These are phyloP conservation scores for Equus quagga DNA, from an alignment of 2,113 vertebrate species.

Conservation along the genomic window DNA sequence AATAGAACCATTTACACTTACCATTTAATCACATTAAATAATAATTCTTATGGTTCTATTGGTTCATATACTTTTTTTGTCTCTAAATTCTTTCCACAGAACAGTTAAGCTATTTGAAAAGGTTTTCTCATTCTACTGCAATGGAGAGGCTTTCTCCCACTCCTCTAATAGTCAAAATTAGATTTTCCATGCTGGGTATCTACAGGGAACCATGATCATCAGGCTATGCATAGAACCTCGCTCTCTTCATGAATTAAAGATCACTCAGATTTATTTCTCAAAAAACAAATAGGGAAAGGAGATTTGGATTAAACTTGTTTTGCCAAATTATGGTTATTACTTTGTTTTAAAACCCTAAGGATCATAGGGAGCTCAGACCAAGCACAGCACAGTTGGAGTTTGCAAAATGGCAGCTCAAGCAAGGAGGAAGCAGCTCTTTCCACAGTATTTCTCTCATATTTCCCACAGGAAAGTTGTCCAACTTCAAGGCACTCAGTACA, in stretches of 20 bases:
- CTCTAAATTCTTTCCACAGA: slow-evolving; percentile 35
- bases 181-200: not conserved
- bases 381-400: slow-evolving; percentile 68
- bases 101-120: slow-evolving; percentile 2
- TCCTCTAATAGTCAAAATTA: not conserved
- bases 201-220: not conserved
- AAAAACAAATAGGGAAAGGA: slow-evolving; percentile 64
- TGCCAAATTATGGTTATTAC: slow-evolving; percentile 80
- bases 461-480: slow-evolving; percentile 79
- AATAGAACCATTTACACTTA: slow-evolving; percentile 51
- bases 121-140: not conserved
- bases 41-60: slow-evolving; percentile 34
- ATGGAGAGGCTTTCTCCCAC: not conserved
- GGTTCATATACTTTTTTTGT: not conserved
- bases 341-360: slow-evolving; percentile 79
- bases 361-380: slow-evolving; percentile 74
- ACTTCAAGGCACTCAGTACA: slow-evolving; percentile 78
- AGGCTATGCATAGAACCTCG: not conserved
- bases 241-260: slow-evolving; percentile 65
- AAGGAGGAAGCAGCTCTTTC: slow-evolving; percentile 79
- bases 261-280: slow-evolving; percentile 69
- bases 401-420: slow-evolving; percentile 64
- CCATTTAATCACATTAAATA: slow-evolving; percentile 51
- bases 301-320: slow-evolving; percentile 77
- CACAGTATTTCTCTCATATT: slow-evolving; percentile 74